Percentiles rank a stretch among this genome's conserved stretches.
These are phyloP conservation scores for Intellagama lesueurii DNA, from an alignment of 2,797 vertebrate genomes.

Conservation along the genomic window DNA sequence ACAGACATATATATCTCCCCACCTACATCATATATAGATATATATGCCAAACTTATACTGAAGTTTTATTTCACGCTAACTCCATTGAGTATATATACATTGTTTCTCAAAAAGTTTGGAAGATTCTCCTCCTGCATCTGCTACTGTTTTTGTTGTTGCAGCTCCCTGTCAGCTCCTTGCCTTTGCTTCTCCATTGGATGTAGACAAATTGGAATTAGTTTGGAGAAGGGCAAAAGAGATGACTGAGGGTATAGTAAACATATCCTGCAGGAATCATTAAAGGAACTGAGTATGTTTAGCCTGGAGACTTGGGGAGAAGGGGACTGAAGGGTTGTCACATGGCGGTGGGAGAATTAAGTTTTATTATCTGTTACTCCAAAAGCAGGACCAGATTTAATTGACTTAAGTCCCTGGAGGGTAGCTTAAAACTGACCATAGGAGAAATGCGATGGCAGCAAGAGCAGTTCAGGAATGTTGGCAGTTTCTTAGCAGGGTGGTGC, in stretches of 20 bases:
- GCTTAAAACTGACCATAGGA: neutral
- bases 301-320: neutral
- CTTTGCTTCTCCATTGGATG: neutral
- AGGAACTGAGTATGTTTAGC: neutral
- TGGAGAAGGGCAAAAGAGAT: neutral
- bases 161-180: neutral
- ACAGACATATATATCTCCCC: neutral
- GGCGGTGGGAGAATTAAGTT: neutral
- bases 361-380: neutral
- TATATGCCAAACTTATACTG: neutral
- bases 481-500: too few species aligned
- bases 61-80: neutral
- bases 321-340: neutral
- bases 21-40: neutral
- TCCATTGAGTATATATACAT: neutral
- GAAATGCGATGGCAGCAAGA: neutral
- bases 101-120: neutral
- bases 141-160: neutral
- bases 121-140: neutral
- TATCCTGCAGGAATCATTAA: neutral
- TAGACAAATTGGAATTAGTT: neutral
- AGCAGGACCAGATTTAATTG: too few species aligned
- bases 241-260: neutral
- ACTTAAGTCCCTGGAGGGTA: neutral
- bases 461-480: neutral